Base-by-base conservation (phyloP, 2,797 vertebrate genomes). In the Leptodactylus fallax region DNA sequence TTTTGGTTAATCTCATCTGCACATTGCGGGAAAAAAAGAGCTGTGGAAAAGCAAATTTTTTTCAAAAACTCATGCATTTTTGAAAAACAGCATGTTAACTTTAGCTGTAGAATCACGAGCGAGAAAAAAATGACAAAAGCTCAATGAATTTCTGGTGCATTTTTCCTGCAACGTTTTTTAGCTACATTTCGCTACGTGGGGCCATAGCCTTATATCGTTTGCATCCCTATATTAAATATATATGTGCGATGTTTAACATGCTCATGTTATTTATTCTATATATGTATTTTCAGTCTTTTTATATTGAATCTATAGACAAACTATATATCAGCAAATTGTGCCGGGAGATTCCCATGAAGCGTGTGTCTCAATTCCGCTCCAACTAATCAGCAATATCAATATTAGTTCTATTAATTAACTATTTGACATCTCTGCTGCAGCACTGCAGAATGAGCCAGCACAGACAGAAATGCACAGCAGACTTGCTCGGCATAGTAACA, bases 401-500 rank as follows among this genome's bases (percentile, higher is more conserved):
- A n/a, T 83, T 83, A 67, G 82, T 51, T n/a, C 53, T 87, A 85
- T 65, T 79, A 90, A 91, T 90, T 89, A 92, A 90, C 91, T 92
- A 92, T 92, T 85, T 90, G 81, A 91, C 87, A 60, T 85, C 91
- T 94, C 92, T 90, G 94, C 94, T 94, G 86, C 90, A 87, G 79
- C 89, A 27, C 85, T 93, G 92, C 63, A 91, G 94, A 94, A 90
- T 61, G 88, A 92, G 95, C 93, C 92, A 91, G 81, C 93, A 93
- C 94, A 92, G 92, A 92, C 92, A 93, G 36, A 91, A 94, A 95
- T 94, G 91, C 95, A 95, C 95, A 92, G 93, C 93, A 95, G 96
- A 94, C 95, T 95, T 92, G 91, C 94, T 92, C 93, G 93, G 95
- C 93, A 95, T 94, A 93, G 95, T 93, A 96, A 96, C 96, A 93